Evolutionary conservation across 2,797 vertebrate species (phyloP).

Genomic region (Oophaga sylvatica): DNA sequence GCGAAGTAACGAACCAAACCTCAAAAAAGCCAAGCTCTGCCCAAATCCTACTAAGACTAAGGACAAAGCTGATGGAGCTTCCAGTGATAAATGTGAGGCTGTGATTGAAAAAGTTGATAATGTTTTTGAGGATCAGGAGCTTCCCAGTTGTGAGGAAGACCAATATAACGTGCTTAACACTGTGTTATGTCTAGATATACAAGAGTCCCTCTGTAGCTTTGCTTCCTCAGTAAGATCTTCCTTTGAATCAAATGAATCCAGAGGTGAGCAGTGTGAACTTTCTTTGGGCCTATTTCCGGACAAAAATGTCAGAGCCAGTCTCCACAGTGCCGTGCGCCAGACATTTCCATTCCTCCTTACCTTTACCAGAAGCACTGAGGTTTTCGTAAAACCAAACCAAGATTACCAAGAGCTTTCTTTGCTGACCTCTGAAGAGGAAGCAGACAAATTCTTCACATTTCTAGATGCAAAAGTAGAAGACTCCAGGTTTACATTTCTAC

Average conservation of each 20-base stretch:
- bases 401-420: conserved; percentile 84
- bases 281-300: conserved; percentile 81
- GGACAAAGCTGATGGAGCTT: background rate
- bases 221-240: conserved; percentile 72
- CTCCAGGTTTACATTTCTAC: conserved; percentile 84
- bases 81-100: background rate
- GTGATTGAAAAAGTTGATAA: background rate
- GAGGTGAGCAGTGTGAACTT: conserved; percentile 66
- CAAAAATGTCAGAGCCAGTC: conserved; percentile 80
- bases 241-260: conserved; percentile 43
- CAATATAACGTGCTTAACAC: conserved; percentile 64
- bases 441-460: conserved; percentile 88
- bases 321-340: conserved; percentile 84
- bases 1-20: background rate
- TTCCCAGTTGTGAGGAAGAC: background rate
- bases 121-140: background rate
- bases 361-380: conserved; percentile 81
- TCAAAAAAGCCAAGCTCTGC: conserved; percentile 59
- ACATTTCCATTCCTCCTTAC: conserved; percentile 89
- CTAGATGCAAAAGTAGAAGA: conserved; percentile 86
- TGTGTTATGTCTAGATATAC: conserved; percentile 75
- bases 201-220: conserved; percentile 78
- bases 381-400: conserved; percentile 82
- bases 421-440: conserved; percentile 86
- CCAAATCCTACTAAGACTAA: background rate